Percentiles rank a stretch among this genome's conserved stretches.
These are phyloP conservation scores for Molanna angustata DNA, from an alignment of 2,888 invertebrate species.

Conservation along the genomic window DNA sequence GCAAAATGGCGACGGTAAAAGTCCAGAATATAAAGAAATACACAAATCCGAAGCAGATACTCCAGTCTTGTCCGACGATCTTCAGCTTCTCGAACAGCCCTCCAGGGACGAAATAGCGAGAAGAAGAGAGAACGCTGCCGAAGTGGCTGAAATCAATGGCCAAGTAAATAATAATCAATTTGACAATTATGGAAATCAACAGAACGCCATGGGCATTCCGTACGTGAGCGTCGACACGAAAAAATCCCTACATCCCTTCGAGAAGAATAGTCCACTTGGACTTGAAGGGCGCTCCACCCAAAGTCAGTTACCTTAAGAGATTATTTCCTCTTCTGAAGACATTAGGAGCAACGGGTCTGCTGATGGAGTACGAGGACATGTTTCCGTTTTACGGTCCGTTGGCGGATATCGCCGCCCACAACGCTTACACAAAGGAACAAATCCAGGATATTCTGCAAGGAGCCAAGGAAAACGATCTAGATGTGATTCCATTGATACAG, in stretches of 20 bases:
- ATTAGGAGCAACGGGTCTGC: conserved; percentile 69
- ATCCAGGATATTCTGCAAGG: conserved; percentile 55
- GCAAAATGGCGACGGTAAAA: conserved; percentile 16
- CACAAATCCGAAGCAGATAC: conserved; percentile 16
- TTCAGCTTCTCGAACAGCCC: conserved; percentile 45
- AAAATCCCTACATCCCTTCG: conserved; percentile 48
- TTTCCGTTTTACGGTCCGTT: conserved; percentile 68
- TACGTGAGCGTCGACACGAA: conserved; percentile 43
- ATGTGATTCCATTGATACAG: conserved; percentile 72
- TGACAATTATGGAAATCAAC: conserved; percentile 39
- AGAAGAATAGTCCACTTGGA: conserved; percentile 63
- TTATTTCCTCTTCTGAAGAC: conserved; percentile 56
- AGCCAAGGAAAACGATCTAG: conserved; percentile 57
- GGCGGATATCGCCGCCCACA: conserved; percentile 53
- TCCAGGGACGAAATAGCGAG: conserved; percentile 42
- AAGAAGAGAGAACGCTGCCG: conserved; percentile 41
- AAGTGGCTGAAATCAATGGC: conserved; percentile 37
- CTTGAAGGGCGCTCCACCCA: conserved; percentile 69
- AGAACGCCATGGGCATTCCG: conserved; percentile 45
- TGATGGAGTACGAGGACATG: conserved; percentile 80
- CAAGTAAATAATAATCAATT: conserved; percentile 18
- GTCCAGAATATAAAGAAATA: conserved; percentile 9
- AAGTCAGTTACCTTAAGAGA: conserved; percentile 57
- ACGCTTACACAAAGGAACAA: conserved; percentile 58
- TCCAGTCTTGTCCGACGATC: conserved; percentile 14